These are phyloP conservation scores for Altica lythri DNA, from an alignment of 2,888 invertebrate species.

Conservation along the genomic window DNA sequence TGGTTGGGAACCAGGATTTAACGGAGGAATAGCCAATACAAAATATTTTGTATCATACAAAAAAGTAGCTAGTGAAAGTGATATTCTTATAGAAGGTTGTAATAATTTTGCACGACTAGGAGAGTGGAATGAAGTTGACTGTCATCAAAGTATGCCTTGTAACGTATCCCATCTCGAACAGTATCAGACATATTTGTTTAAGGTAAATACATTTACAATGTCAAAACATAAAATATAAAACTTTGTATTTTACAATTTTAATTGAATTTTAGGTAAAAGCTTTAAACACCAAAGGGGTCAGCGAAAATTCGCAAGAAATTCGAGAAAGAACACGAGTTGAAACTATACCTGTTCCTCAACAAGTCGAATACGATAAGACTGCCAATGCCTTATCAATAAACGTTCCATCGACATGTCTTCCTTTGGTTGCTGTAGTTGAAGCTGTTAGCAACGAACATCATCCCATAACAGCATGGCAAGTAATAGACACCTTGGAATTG, in stretches of 20 bases:
- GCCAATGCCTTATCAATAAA: slow-evolving; percentile 77
- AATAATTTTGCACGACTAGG: slow-evolving; percentile 63
- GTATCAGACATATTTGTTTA: slow-evolving; percentile 84
- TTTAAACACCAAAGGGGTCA: slow-evolving; percentile 84
- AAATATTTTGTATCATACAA: slow-evolving; percentile 86
- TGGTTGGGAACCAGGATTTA: slow-evolving; percentile 88
- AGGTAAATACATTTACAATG: no score
- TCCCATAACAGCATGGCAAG: slow-evolving; percentile 67
- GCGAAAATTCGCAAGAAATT: slow-evolving; percentile 85
- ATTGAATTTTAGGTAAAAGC: slow-evolving; percentile 70
- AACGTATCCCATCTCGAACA: slow-evolving; percentile 85
- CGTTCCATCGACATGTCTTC: slow-evolving; percentile 77
- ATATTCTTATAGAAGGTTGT: slow-evolving; percentile 66
- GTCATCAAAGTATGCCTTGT: slow-evolving; percentile 84
- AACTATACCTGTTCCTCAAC: slow-evolving; percentile 77
- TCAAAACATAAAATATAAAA: no score
- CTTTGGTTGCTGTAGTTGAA: slow-evolving; percentile 77
- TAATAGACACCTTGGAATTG: slow-evolving; percentile 73
- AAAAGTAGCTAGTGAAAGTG: slow-evolving; percentile 67
- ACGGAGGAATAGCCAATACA: slow-evolving; percentile 84
- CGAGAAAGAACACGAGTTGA: slow-evolving; percentile 82
- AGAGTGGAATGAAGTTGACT: slow-evolving; percentile 85
- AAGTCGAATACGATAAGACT: slow-evolving; percentile 82
- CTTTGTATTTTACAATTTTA: slow-evolving; percentile 1
- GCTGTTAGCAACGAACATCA: slow-evolving; percentile 66